phyloP scores from a whole-genome alignment of 1,140 invertebrate species.

The Pachyrhynchus sulphureomaculatus region DNA sequence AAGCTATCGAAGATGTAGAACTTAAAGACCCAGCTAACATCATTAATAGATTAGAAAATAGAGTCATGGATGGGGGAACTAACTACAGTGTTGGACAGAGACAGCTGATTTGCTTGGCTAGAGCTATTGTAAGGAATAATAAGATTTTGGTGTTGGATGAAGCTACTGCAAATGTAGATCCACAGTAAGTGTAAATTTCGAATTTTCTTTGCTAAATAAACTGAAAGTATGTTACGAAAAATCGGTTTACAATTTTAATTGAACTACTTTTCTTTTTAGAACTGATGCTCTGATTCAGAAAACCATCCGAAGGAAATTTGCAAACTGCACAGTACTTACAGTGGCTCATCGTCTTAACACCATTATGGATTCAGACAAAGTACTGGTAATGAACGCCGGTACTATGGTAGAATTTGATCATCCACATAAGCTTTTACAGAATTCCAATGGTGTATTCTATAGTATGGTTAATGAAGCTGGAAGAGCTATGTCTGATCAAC shows the following conservation, averaged over 20 bases:
- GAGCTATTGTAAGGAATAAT: slow-evolving; percentile 67
- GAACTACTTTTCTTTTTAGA: slow-evolving; percentile 44
- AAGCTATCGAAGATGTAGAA: slow-evolving; percentile 62
- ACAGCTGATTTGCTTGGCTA: slow-evolving; percentile 54
- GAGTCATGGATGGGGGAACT: slow-evolving; percentile 61
- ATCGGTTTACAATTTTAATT: too few species aligned
- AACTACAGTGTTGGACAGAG: slow-evolving; percentile 76
- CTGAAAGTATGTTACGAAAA: too few species aligned
- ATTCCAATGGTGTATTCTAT: slow-evolving; percentile 59
- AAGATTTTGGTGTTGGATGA: slow-evolving; percentile 65
- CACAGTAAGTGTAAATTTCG: slow-evolving; percentile 51
- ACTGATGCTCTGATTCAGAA: slow-evolving; percentile 72
- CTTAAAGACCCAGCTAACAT: slow-evolving; percentile 55
- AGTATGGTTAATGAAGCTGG: slow-evolving; percentile 62
- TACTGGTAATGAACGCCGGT: slow-evolving; percentile 72
- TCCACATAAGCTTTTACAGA: slow-evolving; percentile 65
- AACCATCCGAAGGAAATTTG: slow-evolving; percentile 72
- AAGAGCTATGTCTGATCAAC: slow-evolving; percentile 51
- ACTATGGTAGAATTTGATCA: slow-evolving; percentile 67
- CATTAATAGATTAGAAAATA: slow-evolving; percentile 55
- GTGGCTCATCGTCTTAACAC: slow-evolving; percentile 82
- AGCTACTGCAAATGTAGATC: slow-evolving; percentile 62
- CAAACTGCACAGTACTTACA: slow-evolving; percentile 75
- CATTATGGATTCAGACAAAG: slow-evolving; percentile 74
- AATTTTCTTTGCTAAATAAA: neutral